Conservation (phyloP, 1,140 invertebrate species). For the Acyrthosiphon pisum region DNA sequence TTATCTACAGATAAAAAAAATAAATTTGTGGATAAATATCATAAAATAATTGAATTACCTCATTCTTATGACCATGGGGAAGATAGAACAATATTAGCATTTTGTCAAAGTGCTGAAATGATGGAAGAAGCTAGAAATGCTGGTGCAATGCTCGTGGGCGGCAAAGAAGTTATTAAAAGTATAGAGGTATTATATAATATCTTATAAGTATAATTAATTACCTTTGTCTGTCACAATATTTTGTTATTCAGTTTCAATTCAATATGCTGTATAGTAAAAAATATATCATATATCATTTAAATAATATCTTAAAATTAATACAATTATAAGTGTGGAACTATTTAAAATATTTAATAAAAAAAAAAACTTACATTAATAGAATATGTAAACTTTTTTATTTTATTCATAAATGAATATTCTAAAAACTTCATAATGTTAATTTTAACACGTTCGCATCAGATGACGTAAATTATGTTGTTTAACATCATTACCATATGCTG, state of each 20-base stretch:
- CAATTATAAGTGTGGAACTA: not conserved
- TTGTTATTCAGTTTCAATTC: not conserved
- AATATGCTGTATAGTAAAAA: not conserved
- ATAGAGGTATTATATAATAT: slow-evolving; percentile 68
- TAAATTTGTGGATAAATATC: slow-evolving; percentile 71
- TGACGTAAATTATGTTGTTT: too few relatives aligned
- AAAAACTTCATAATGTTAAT: too few relatives aligned
- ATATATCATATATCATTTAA: not conserved
- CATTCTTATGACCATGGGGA: slow-evolving; percentile 72
- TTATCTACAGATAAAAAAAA: slow-evolving; percentile 71
- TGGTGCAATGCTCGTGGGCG: slow-evolving; percentile 75
- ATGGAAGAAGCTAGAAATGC: slow-evolving; percentile 69
- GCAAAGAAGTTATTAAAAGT: slow-evolving; percentile 74
- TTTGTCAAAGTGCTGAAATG: slow-evolving; percentile 71
- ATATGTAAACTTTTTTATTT: too few relatives aligned
- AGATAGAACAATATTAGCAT: slow-evolving; percentile 72
- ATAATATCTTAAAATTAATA: not conserved
- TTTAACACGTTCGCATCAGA: too few relatives aligned
- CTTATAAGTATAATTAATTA: not conserved
- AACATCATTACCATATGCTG: too few relatives aligned
- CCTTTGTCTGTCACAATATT: not conserved
- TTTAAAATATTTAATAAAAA: not conserved
- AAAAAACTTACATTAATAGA: too few relatives aligned
- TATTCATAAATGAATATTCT: too few relatives aligned
- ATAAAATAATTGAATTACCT: slow-evolving; percentile 69